Base-by-base conservation (phyloP, 2,888 invertebrate species). In the Vesta saturnalis region DNA sequence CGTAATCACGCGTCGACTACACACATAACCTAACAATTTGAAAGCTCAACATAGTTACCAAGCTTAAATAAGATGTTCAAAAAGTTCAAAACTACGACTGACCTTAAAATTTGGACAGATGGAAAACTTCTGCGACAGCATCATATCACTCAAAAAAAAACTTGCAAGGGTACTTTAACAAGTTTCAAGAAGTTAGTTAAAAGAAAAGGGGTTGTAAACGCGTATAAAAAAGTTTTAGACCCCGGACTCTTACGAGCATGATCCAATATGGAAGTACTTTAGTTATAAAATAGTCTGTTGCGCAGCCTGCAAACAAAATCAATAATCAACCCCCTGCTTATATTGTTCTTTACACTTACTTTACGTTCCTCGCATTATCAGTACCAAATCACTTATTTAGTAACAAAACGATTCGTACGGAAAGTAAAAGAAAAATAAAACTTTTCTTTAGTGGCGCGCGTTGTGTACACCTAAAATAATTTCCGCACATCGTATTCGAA, bases 161-260 rank as follows among this genome's bases (percentile, higher is more conserved):
- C 65, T 61, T 72, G 65, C 67, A 1, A 21, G n/a, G 21, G 73
- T 74, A 79, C 77, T 80, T 81, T 78, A 64, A 74, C 76, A 79
- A 81, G 76, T 80, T 81, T 69, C 60, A 69, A 78, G 78, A 80
- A 80, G 79, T 81, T 80, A 73, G 73, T 75, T 73, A 74, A 77
- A n/a, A 78, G 78, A 77, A 76, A 81, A 77, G 76, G 77, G 77
- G 75, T 76, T 74, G 77, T 77, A 76, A 77, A 79, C 79, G 78
- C 80, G 80, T 79, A 77, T 75, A 79, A 79, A 78, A 82, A 81
- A 80, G 76, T 81, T 82, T 81, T 78, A 74, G 78, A 77, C 76
- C 77, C 76, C 76, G 78, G 78, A 77, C 79, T 74, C 78, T 80
- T 77, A 78, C 79, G 80, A 76, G 80, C 81, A 81, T 80, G 80